Conservation (phyloP, 2,113 vertebrate species). For the Heterotilapia buettikoferi region DNA sequence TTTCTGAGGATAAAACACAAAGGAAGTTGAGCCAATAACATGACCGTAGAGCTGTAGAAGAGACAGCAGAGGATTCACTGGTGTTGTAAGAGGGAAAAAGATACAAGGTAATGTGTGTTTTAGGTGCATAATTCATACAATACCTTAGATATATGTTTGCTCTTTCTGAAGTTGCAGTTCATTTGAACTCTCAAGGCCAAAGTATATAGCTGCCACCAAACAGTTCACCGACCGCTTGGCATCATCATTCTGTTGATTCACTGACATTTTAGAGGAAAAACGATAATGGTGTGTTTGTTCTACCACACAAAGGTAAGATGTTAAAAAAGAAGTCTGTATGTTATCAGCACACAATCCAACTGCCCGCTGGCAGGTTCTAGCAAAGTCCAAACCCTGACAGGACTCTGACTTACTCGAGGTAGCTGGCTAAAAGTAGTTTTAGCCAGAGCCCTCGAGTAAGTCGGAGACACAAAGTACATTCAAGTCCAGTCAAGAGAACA, state of each 20-base stretch:
- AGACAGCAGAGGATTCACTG: neutral
- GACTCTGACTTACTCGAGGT: neutral
- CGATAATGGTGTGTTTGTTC: neutral
- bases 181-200: neutral
- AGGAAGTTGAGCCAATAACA: neutral
- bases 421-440: neutral
- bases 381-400: neutral
- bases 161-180: neutral
- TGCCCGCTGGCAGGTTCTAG: neutral
- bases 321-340: neutral
- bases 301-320: neutral
- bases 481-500: neutral
- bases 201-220: neutral
- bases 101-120: neutral
- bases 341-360: neutral
- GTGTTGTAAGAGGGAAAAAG: neutral
- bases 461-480: neutral
- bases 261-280: neutral
- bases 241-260: neutral
- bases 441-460: neutral
- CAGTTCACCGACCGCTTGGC: neutral
- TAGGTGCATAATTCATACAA: neutral
- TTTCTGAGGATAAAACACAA: neutral
- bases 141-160: neutral
- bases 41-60: neutral